These are phyloP conservation scores for Synergus gifuensis DNA, from an alignment of 2,888 invertebrate genomes.

Conservation along the genomic window DNA sequence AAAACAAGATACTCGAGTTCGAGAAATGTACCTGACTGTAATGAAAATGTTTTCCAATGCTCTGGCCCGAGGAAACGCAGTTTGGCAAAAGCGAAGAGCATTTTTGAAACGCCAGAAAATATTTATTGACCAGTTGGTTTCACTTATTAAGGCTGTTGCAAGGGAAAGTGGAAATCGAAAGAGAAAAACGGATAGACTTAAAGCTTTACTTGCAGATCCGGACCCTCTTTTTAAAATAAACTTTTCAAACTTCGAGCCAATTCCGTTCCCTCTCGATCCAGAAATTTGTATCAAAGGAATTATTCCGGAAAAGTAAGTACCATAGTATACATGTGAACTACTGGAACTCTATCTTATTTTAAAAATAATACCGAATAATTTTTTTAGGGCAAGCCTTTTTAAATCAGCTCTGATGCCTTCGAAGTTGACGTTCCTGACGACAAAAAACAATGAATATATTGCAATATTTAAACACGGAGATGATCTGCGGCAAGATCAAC, in stretches of 20 bases:
- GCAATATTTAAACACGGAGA: conserved; percentile 99
- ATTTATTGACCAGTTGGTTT: conserved; percentile 94
- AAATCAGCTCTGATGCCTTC: conserved; percentile 98
- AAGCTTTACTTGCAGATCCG: conserved; percentile 88
- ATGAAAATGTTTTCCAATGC: conserved; percentile 91
- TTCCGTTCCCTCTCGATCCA: conserved; percentile 97
- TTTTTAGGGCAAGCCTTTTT: conserved; percentile 88
- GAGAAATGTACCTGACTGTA: conserved; percentile 93
- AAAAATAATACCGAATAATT: not conserved
- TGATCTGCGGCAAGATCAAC: conserved; percentile 97
- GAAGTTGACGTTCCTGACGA: conserved; percentile 91
- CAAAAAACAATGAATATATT: conserved; percentile 90
- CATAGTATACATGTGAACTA: conserved; percentile 15
- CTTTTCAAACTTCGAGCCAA: conserved; percentile 93
- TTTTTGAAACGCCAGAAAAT: conserved; percentile 91
- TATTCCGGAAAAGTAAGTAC: conserved; percentile 85
- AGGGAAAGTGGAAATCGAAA: conserved; percentile 94
- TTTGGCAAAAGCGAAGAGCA: conserved; percentile 86
- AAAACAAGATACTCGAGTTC: conserved; percentile 86
- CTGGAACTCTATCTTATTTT: conserved; percentile 29
- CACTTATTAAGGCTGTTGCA: conserved; percentile 91
- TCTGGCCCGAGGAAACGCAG: conserved; percentile 84
- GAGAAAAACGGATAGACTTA: conserved; percentile 94
- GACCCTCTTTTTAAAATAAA: conserved; percentile 89
- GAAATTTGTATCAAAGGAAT: conserved; percentile 93